These are phyloP conservation scores for Calameuta filiformis DNA, from an alignment of 2,888 invertebrate genomes.

Conservation along the genomic window DNA sequence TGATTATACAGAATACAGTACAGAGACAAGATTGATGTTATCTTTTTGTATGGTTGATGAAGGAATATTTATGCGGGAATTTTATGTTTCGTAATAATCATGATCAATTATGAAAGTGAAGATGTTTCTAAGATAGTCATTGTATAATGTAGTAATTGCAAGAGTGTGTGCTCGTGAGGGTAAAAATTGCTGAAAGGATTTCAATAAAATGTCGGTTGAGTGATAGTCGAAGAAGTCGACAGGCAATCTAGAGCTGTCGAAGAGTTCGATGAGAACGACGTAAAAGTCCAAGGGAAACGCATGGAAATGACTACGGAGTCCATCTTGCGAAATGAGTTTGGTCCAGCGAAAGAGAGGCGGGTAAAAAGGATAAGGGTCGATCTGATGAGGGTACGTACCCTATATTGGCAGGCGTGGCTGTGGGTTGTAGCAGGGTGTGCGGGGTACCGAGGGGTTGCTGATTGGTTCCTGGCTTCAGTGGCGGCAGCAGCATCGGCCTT, in stretches of 20 bases:
- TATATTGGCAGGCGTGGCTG: constrained; percentile 66
- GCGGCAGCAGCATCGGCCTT: constrained; percentile 8
- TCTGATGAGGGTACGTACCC: constrained; percentile 60
- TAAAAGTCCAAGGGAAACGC: neutral
- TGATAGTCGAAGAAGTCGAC: neutral
- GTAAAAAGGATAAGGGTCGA: constrained; percentile 40
- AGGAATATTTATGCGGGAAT: neutral
- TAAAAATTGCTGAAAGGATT: neutral
- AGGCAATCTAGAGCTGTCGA: neutral
- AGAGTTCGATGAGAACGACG: neutral
- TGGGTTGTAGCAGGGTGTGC: constrained; percentile 51
- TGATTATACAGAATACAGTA: neutral
- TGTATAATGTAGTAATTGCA: neutral
- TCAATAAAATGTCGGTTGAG: neutral
- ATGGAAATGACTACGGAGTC: constrained; percentile 42
- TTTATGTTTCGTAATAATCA: neutral
- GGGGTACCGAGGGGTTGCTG: constrained; percentile 54
- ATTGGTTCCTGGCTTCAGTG: constrained; percentile 51
- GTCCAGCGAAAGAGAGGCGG: constrained; percentile 46
- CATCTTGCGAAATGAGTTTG: constrained; percentile 61
- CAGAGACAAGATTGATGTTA: neutral
- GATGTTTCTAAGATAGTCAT: neutral
- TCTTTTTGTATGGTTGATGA: neutral
- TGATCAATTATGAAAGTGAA: neutral
- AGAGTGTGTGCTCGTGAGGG: neutral